These are phyloP conservation scores for Sciaenops ocellatus DNA, from an alignment of 2,797 vertebrate genomes.

Conservation along the genomic window DNA sequence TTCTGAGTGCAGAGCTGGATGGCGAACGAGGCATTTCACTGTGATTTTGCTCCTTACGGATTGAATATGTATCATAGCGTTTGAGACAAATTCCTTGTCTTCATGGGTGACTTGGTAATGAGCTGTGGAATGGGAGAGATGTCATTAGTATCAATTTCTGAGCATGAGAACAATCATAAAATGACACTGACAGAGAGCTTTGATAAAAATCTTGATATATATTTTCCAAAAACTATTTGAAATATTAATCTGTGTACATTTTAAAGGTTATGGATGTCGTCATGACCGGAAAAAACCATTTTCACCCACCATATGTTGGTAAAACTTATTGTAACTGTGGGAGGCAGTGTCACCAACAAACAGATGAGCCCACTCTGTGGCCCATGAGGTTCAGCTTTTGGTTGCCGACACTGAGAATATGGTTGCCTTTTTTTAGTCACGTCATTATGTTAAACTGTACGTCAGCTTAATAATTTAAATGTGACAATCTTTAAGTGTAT, in stretches of 20 bases:
- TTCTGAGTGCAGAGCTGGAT: slow-evolving; percentile 50
- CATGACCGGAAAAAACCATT: not conserved
- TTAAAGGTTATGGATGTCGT: not conserved
- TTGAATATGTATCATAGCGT: slow-evolving; percentile 45
- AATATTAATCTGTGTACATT: not conserved
- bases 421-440: too few relatives aligned
- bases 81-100: slow-evolving; percentile 53
- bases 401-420: not conserved
- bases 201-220: not conserved
- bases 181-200: not conserved
- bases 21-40: slow-evolving; percentile 79
- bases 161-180: not conserved
- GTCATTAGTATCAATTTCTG: not conserved
- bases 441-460: too few relatives aligned
- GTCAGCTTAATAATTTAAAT: too few relatives aligned
- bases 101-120: slow-evolving; percentile 16
- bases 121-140: slow-evolving; percentile 69
- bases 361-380: slow-evolving; percentile 16
- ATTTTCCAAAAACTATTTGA: not conserved
- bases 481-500: too few relatives aligned
- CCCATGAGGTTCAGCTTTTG: too few relatives aligned
- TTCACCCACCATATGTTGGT: not conserved
- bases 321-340: not conserved
- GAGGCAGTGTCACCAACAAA: not conserved
- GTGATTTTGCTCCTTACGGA: slow-evolving; percentile 34